Evolutionary conservation across 2,888 invertebrate species (phyloP).

Genomic region (Acleris sparsana): DNA sequence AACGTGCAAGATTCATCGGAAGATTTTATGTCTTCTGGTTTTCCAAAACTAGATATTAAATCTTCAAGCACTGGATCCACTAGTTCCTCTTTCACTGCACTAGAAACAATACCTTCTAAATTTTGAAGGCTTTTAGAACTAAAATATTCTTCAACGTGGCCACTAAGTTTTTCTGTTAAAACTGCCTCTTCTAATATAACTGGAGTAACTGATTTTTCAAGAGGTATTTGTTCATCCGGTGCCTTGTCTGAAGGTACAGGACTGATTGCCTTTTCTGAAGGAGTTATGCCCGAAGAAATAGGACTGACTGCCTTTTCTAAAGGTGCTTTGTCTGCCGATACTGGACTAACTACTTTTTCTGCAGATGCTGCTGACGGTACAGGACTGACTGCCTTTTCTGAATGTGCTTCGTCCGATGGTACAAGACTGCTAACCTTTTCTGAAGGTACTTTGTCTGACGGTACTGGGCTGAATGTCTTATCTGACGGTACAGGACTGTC

Average conservation of each 20-base stretch:
- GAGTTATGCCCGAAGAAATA: slow-evolving; percentile 28
- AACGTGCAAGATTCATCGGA: not conserved
- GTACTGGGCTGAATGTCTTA: slow-evolving; percentile 5
- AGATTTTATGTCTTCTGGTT: not conserved
- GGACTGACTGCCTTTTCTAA: not conserved
- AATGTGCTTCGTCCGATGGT: slow-evolving; percentile 19
- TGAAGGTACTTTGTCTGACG: no score
- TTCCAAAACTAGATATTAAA: not conserved
- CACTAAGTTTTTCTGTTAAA: not conserved
- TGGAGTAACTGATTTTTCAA: slow-evolving; percentile 15
- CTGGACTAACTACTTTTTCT: slow-evolving; percentile 17
- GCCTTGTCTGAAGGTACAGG: slow-evolving; percentile 5
- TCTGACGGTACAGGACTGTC: slow-evolving; percentile 19
- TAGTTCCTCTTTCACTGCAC: slow-evolving; percentile 11
- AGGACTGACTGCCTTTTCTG: slow-evolving; percentile 23
- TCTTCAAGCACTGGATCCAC: slow-evolving; percentile 2
- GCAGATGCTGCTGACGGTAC: slow-evolving; percentile 5
- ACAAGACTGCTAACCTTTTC: no score
- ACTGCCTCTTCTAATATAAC: not conserved
- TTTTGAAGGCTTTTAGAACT: not conserved
- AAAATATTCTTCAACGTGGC: slow-evolving; percentile 2
- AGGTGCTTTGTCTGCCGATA: not conserved
- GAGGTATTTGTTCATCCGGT: slow-evolving; percentile 2
- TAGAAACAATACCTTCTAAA: slow-evolving; percentile 21
- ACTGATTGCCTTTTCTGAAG: slow-evolving; percentile 11